Base-by-base conservation (phyloP, 2,888 invertebrate genomes). In the Cyclophora albipunctata region DNA sequence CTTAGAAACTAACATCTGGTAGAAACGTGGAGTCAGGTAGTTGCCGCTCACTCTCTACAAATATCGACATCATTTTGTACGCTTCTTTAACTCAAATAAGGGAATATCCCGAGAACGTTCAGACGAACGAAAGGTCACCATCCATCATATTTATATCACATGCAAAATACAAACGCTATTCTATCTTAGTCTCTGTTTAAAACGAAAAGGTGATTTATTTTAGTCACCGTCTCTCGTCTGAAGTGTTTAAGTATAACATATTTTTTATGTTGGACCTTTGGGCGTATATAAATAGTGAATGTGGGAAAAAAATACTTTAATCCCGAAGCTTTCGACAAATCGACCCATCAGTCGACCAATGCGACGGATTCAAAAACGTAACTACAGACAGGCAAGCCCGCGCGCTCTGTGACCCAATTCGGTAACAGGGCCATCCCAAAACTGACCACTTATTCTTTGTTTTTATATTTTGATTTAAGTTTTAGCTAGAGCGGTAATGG, bases 391-490 rank as follows among this genome's bases (percentile, higher is more conserved):
- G 72, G 69, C 37, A 37, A 37, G 2, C 37, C 5, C 4, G 5
- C 37, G 5, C 37, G 37, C 77, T 76, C 73, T 73, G 75, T 84
- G 85, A 85, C 86, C 85, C 66, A 82, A 73, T 77, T 81, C 67
- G 62, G 51, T 76, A 76, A 72, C 75, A 60, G 76, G 70, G 71
- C 1, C 75, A 67, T 60, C 68, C 54, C 50, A 46, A 52, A 46
- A 42, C 50, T 51, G 50, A 45, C n/a, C n/a, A n/a, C 20, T 20
- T 51, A 51, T 55, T 57, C 53, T 47, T 53, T 49, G 46, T 45
- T 50, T 42, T 53, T 55, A 54, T 54, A 55, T 53, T 53, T 56
- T 51, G 53, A 57, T 57, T 57, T 60, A 20, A 20, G 20, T 20
- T 1, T 20, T 20, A 20, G 20, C 20, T 20, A 20, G 20, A 20